These are phyloP conservation scores for Cactoblastis cactorum DNA, from an alignment of 2,888 invertebrate species.

Conservation along the genomic window DNA sequence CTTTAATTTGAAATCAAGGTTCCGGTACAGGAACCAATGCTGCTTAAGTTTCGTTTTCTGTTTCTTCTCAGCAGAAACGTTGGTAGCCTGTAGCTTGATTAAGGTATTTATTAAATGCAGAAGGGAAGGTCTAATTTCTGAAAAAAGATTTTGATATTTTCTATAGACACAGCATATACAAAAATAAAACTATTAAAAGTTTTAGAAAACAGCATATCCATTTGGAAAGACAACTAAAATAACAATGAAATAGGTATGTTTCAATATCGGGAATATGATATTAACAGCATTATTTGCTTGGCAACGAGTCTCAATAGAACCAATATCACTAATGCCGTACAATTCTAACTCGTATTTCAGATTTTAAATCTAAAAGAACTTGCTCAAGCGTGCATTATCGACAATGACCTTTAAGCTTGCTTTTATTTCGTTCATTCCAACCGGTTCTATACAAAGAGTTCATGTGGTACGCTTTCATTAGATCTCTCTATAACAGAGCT, in stretches of 20 bases:
- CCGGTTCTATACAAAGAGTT: slow-evolving; percentile 25
- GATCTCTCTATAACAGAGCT: slow-evolving; percentile 5
- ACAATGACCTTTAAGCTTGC: slow-evolving; percentile 41
- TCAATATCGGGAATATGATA: slow-evolving; percentile 7
- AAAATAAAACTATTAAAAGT: not conserved
- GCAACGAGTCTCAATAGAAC: slow-evolving; percentile 8
- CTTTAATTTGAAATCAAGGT: no score
- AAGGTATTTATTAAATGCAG: no score
- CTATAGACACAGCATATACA: no score
- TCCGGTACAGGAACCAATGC: no score
- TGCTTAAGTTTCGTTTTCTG: no score
- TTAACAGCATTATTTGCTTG: slow-evolving; percentile 4
- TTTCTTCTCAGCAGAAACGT: no score
- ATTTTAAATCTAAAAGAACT: slow-evolving; percentile 22
- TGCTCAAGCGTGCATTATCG: slow-evolving; percentile 34
- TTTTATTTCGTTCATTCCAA: slow-evolving; percentile 37
- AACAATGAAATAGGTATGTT: not conserved
- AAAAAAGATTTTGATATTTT: no score
- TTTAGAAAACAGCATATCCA: not conserved
- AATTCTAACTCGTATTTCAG: slow-evolving; percentile 10
- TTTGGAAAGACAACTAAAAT: not conserved
- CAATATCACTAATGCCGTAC: slow-evolving; percentile 2
- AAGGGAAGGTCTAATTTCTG: no score
- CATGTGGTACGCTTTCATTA: slow-evolving; percentile 13
- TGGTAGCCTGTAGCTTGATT: no score